Percentiles rank a stretch among this genome's conserved stretches.
These are phyloP conservation scores for Geophilus truncorum DNA, from an alignment of 2,888 invertebrate genomes.

Conservation along the genomic window DNA sequence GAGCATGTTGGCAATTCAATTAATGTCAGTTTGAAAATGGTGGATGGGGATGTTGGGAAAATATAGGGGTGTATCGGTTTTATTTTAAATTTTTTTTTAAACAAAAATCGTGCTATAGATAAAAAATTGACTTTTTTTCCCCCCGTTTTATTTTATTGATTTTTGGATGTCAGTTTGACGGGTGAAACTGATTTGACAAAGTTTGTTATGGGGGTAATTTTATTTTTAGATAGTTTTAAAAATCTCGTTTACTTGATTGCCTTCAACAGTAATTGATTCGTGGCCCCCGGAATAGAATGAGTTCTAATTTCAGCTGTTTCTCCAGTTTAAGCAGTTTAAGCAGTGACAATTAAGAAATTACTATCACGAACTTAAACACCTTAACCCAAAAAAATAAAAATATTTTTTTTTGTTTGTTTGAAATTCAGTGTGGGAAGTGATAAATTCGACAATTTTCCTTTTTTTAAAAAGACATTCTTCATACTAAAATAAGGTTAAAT, in stretches of 20 bases:
- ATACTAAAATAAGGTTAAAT: background rate
- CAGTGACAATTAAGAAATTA: too few species aligned
- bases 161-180: too few species aligned
- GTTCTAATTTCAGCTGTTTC: background rate
- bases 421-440: background rate
- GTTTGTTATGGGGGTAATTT: background rate
- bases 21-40: constrained; percentile 15
- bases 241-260: background rate
- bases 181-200: too few species aligned
- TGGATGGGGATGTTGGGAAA: background rate
- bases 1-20: constrained; percentile 4
- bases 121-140: too few species aligned
- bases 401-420: background rate
- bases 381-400: background rate
- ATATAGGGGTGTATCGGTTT: background rate
- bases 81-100: background rate
- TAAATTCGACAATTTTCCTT: background rate
- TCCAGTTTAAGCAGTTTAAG: too few species aligned
- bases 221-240: background rate
- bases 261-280: background rate
- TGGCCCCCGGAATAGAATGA: background rate
- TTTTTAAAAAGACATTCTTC: background rate
- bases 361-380: too few species aligned
- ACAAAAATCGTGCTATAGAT: too few species aligned
- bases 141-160: background rate